phyloP scores from a whole-genome alignment of 2,113 vertebrate species.

The Catharus bicknelli region DNA sequence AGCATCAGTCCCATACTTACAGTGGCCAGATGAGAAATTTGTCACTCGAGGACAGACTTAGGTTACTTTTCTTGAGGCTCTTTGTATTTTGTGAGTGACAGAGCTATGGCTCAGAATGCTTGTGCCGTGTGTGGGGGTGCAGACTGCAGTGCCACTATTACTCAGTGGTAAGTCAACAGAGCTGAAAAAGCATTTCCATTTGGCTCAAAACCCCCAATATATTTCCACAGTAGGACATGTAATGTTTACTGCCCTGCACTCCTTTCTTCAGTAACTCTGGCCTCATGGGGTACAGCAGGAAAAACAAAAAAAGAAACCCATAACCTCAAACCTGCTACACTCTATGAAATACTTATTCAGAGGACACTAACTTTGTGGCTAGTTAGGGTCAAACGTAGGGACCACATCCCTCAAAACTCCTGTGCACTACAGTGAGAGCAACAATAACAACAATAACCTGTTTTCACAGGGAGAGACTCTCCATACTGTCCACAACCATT shows the following conservation, averaged over 20 bases:
- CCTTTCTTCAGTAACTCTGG: neutral
- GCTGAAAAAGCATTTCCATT: conserved; percentile 63
- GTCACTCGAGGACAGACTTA: neutral
- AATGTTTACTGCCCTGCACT: conserved; percentile 1
- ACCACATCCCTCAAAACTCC: neutral
- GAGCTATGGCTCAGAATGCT: neutral
- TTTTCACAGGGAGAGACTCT: neutral
- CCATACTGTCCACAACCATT: neutral
- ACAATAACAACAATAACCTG: neutral
- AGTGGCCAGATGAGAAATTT: neutral
- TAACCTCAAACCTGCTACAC: neutral
- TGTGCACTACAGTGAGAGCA: neutral
- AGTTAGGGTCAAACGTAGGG: neutral
- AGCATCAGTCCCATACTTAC: conserved; percentile 25
- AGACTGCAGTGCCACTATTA: conserved; percentile 32
- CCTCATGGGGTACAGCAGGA: neutral
- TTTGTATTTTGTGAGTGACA: neutral
- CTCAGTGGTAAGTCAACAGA: conserved; percentile 47
- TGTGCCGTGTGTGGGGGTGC: neutral
- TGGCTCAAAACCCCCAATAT: conserved; percentile 53
- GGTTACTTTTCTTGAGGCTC: neutral
- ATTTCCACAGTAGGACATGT: conserved; percentile 44
- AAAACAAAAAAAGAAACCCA: neutral
- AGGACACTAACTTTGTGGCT: neutral
- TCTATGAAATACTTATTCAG: neutral